Conservation (phyloP, 2,888 invertebrate species). For the Coelinius sp. region DNA sequence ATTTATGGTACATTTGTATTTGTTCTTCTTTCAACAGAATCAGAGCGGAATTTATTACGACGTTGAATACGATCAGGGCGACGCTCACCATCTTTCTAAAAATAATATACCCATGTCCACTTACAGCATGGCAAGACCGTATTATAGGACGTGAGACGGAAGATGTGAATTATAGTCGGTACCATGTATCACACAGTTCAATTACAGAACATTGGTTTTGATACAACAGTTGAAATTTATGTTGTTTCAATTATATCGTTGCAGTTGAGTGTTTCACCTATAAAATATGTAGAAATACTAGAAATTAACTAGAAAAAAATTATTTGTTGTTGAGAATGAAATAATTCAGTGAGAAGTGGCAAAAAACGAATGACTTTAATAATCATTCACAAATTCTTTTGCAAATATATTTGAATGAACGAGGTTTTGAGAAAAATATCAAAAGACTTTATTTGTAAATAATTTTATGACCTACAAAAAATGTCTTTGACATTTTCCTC, state of each 20-base stretch:
- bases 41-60: conserved; percentile 93
- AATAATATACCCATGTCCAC: conserved; percentile 83
- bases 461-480: too few relatives aligned
- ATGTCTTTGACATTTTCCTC: too few relatives aligned
- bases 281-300: too few relatives aligned
- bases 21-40: conserved; percentile 75
- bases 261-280: too few relatives aligned
- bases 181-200: conserved; percentile 5
- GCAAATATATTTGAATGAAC: too few relatives aligned
- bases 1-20: conserved; percentile 18
- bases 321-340: neutral
- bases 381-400: too few relatives aligned
- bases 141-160: conserved; percentile 73
- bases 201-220: neutral
- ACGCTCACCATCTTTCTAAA: conserved; percentile 73
- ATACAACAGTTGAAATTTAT: neutral
- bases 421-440: too few relatives aligned
- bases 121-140: conserved; percentile 83
- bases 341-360: too few relatives aligned
- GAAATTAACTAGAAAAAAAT: neutral
- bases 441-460: too few relatives aligned
- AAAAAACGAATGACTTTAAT: too few relatives aligned
- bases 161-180: neutral
- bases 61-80: conserved; percentile 84
- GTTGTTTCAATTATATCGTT: neutral